Conservation (phyloP, 2,888 invertebrate genomes). For the Venustoraphidia nigricollis region DNA sequence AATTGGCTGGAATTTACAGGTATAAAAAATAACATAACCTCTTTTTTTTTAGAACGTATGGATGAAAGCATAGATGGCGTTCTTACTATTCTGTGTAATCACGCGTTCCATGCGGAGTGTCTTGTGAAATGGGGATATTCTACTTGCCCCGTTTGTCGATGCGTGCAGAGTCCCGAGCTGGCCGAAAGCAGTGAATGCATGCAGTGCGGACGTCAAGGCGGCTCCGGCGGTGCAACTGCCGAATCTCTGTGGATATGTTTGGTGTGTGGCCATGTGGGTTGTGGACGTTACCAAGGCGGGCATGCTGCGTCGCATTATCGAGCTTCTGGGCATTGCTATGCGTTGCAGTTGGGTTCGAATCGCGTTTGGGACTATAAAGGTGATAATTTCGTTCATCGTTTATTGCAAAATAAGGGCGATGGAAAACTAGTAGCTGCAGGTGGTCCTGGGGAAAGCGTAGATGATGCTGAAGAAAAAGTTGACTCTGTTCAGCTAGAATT, state of each 20-base stretch:
- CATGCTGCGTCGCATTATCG: slow-evolving; percentile 94
- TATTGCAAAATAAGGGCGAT: slow-evolving; percentile 92
- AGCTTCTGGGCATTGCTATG: slow-evolving; percentile 92
- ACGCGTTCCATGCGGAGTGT: slow-evolving; percentile 93
- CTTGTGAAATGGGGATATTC: slow-evolving; percentile 93
- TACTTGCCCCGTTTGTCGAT: slow-evolving; percentile 94
- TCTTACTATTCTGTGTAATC: slow-evolving; percentile 94
- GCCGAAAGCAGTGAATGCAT: slow-evolving; percentile 39
- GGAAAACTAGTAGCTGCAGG: slow-evolving; percentile 83
- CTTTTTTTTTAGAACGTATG: slow-evolving; percentile 61
- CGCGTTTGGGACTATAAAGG: slow-evolving; percentile 99
- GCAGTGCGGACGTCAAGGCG: slow-evolving; percentile 29
- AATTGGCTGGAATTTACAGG: too few relatives aligned
- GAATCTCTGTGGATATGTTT: slow-evolving; percentile 96
- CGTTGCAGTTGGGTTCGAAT: slow-evolving; percentile 90
- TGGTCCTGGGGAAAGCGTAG: slow-evolving; percentile 44
- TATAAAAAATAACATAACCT: neutral
- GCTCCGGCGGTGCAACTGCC: slow-evolving; percentile 32
- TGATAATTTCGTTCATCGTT: slow-evolving; percentile 88
- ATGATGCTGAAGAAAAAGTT: slow-evolving; percentile 61
- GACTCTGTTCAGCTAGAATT: slow-evolving; percentile 94
- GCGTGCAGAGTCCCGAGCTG: slow-evolving; percentile 40
- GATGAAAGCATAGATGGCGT: slow-evolving; percentile 98
- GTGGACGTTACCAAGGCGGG: slow-evolving; percentile 71
- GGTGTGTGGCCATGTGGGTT: slow-evolving; percentile 96